A percentile compares a stretch with the other conserved stretches of the same genome.
These are phyloP conservation scores for Drosophila pseudoananassae DNA, from an alignment of 1,140 invertebrate species.

Conservation along the genomic window DNA sequence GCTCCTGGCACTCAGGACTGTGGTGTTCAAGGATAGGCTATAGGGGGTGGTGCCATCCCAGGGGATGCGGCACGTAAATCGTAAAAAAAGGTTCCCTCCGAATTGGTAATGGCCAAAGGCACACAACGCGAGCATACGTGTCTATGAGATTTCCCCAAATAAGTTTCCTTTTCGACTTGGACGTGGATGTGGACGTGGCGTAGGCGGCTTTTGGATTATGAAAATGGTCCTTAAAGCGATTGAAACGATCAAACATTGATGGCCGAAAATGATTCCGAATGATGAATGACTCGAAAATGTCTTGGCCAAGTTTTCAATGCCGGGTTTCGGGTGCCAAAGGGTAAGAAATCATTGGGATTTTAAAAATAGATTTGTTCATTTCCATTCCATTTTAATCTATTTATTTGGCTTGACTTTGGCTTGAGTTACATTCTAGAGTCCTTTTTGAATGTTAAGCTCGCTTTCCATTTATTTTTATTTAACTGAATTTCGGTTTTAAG, in stretches of 20 bases:
- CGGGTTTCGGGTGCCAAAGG: neutral
- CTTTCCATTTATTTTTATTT: constrained; percentile 1
- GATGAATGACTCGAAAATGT: constrained; percentile 41
- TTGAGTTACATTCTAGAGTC: neutral
- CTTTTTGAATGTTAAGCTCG: no score
- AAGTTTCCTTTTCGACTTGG: constrained; percentile 20
- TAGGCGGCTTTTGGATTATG: constrained; percentile 29
- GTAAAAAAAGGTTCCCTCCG: constrained; percentile 74
- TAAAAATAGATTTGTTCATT: neutral
- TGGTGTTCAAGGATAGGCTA: constrained; percentile 5
- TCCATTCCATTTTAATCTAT: neutral
- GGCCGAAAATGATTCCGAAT: constrained; percentile 46
- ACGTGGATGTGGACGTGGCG: constrained; percentile 3
- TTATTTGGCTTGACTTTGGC: neutral
- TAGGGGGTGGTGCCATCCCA: constrained; percentile 28
- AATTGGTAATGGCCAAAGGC: constrained; percentile 55
- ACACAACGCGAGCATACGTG: constrained; percentile 41
- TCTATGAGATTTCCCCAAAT: constrained; percentile 52
- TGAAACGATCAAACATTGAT: constrained; percentile 55
- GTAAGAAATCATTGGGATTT: constrained; percentile 7
- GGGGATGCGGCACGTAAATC: constrained; percentile 77
- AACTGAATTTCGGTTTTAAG: neutral
- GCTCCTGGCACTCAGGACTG: neutral
- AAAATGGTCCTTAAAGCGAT: constrained; percentile 50
- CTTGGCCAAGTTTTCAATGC: constrained; percentile 13